Evolutionary conservation across 2,113 vertebrate genomes (phyloP), one percentile per base, ranked within the genome.

Genomic region (Machaerirhynchus nigripectus): DNA sequence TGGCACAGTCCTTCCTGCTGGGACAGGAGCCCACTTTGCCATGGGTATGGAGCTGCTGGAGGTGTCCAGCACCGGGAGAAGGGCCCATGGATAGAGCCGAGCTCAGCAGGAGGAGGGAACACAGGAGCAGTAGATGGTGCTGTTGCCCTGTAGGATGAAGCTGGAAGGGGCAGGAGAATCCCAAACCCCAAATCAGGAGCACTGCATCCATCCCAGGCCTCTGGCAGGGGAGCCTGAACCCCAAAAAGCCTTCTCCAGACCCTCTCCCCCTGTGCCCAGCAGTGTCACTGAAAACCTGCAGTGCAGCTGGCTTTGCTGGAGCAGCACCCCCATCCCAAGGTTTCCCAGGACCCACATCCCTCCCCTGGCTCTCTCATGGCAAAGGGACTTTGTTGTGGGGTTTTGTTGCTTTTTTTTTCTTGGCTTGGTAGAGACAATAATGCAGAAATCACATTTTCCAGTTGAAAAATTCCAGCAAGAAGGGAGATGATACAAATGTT

Each of bases 91-190:
- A 4, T 2, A 30, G 33, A n/a, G 28, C 50, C 2, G 3, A 4
- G 57, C 11, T 13, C 42, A 2, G 30, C 11, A 7, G 12, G 17
- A 1, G 9, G 7, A 2, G 21, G 4, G 19, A 61, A 4, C 46
- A 3, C 49, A 4, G 47, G 1, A 55, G 73, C 95, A 87, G 73
- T 22, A 96, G 95, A 63, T 94, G 93, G 96, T 87, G 96, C 95
- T 96, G 73, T 93, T 94, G 64, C 11, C 11, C 81, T 60, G 60
- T 23, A 30, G 31, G 68, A 53, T 11, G 35, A 7, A 52, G 15
- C 42, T 57, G 77, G 5, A 84, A 35, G 27, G 3, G 16, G 10
- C 49, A 4, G 15, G 0, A 20, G 53, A 52, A 57, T 52, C 13
- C 35, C 63, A 11, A 40, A 60, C 11, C 6, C 8, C 42, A 3